Percentiles rank a stretch among this genome's conserved stretches.
Conservation (phyloP, 2,888 invertebrate genomes). For the Horisme vitalbata region DNA sequence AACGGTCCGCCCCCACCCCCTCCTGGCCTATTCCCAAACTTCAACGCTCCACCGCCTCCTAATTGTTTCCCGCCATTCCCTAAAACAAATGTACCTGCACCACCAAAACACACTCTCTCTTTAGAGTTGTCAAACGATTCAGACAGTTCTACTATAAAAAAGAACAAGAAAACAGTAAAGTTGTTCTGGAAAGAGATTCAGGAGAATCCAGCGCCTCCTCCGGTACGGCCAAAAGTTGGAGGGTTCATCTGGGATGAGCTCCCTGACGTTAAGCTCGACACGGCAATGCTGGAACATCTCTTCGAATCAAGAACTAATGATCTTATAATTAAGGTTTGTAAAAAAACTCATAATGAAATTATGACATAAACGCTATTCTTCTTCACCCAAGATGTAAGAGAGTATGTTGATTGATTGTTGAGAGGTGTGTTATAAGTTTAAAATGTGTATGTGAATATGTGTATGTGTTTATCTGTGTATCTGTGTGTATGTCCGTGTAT, state of each 20-base stretch:
- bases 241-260: slow-evolving; percentile 96
- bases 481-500: no score
- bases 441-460: no score
- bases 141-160: slow-evolving; percentile 84
- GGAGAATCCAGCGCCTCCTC: slow-evolving; percentile 85
- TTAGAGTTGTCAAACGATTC: slow-evolving; percentile 66
- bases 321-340: slow-evolving; percentile 90
- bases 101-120: slow-evolving; percentile 57
- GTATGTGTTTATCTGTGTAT: no score
- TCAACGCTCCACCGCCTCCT: slow-evolving; percentile 75
- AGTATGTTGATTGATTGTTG: no score
- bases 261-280: slow-evolving; percentile 92
- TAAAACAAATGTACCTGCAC: slow-evolving; percentile 62
- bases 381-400: no score
- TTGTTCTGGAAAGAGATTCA: slow-evolving; percentile 98
- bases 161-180: slow-evolving; percentile 98
- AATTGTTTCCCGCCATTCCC: slow-evolving; percentile 76
- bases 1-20: slow-evolving; percentile 92
- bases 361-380: no score
- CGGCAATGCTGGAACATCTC: slow-evolving; percentile 95
- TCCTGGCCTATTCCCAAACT: slow-evolving; percentile 83
- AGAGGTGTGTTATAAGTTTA: no score
- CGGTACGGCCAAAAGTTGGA: slow-evolving; percentile 82
- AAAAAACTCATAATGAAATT: not conserved
- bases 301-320: slow-evolving; percentile 99